Evolutionary conservation across 2,797 vertebrate species (phyloP), one percentile per base, ranked within the genome.

Genomic region (Sarcoramphus papa): DNA sequence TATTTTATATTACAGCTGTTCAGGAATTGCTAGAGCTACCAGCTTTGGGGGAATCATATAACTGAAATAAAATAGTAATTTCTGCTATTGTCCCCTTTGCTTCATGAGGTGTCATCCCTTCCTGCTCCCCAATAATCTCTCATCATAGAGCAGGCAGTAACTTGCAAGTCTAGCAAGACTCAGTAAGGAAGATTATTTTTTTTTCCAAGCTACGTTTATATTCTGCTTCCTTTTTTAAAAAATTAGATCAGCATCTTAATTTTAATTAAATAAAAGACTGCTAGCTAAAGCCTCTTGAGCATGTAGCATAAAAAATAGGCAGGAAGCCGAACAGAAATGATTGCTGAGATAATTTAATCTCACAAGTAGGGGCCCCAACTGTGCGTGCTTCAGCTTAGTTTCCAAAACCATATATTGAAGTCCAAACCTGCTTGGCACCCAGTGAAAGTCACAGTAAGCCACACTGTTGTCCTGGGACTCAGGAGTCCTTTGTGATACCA

Each of bases 261-360:
- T 78, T 75, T 35, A 84, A 85, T 92, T 53, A 76, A 69, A 79
- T 88, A 79, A 68, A 73, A 70, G n/a, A 11, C 28, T 22, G 21
- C 65, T 81, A 62, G 90, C 68, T 96, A 64, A 77, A 90, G 54
- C 43, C 43, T 92, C 35, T 86, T 76, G 70, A 93, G 60, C 31
- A 25, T 0, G 0, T n/a, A 64, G 35, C 47, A 21, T 30, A 31
- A 84, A 43, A 88, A 92, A 53, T 27, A 76, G 80, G 67, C 90
- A 33, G 63, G 63, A 30, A 6, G 67, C 63, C 83, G 85, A 82
- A 68, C 40, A 87, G 47, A 76, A 90, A 33, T 20, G 67, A 67
- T 21, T 79, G 63, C 48, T 59, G 74, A 48, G 63, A 72, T 86
- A 79, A 82, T 92, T 92, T 82, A 5, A n/a, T 79, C 48, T 87